phyloP scores from a whole-genome alignment of 2,797 vertebrate species.

The Tamandua tetradactyla region DNA sequence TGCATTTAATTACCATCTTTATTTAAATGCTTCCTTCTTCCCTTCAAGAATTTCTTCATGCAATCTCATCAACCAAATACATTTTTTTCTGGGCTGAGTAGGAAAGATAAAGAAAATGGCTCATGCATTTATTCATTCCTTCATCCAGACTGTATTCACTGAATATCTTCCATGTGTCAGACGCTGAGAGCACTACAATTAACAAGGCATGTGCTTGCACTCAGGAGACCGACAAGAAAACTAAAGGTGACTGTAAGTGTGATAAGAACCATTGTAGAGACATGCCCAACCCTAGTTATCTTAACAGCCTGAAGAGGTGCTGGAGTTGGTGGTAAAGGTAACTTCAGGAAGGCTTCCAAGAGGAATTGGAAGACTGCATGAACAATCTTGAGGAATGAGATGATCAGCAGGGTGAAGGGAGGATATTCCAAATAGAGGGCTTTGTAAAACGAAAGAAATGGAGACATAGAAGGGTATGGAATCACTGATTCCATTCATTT shows the following conservation, averaged over 20 bases:
- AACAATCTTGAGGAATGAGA: background rate
- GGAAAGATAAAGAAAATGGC: constrained; percentile 36
- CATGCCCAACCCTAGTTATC: background rate
- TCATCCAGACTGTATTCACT: constrained; percentile 5
- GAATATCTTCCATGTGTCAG: background rate
- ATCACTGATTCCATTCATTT: constrained; percentile 3
- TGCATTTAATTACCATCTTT: constrained; percentile 26
- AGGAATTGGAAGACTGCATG: background rate
- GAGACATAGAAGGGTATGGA: background rate
- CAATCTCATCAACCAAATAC: constrained; percentile 31
- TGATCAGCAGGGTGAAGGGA: background rate
- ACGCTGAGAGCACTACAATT: background rate
- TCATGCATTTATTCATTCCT: constrained; percentile 53
- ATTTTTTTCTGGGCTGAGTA: constrained; percentile 13
- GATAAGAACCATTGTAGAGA: background rate
- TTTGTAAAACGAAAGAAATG: background rate
- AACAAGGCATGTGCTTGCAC: background rate
- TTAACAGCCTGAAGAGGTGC: background rate
- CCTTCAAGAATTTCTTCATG: background rate
- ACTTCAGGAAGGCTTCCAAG: background rate
- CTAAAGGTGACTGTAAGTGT: background rate
- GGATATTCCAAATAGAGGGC: background rate
- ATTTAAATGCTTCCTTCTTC: constrained; percentile 22
- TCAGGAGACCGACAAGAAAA: background rate
- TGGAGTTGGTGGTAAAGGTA: background rate